These are phyloP conservation scores for Agonum fuliginosum DNA, from an alignment of 2,888 invertebrate species.

Conservation along the genomic window DNA sequence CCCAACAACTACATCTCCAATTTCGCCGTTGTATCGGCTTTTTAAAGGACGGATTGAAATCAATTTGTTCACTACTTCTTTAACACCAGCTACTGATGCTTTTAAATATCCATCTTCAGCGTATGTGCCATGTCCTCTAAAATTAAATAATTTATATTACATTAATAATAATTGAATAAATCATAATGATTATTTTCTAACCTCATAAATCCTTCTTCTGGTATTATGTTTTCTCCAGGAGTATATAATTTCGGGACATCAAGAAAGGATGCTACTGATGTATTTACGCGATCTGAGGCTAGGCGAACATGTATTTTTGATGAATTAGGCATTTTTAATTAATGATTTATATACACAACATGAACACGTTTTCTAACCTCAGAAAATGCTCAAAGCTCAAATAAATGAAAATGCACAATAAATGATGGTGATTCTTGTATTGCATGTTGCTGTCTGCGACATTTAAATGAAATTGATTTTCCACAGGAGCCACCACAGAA, in stretches of 20 bases:
- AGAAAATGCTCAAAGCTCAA: too few relatives aligned
- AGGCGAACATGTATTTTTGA: slow-evolving; percentile 78
- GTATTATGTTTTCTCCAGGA: slow-evolving; percentile 91
- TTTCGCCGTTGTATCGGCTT: slow-evolving; percentile 92
- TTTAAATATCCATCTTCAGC: slow-evolving; percentile 87
- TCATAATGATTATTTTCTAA: slow-evolving; percentile 69
- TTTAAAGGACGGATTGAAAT: slow-evolving; percentile 94
- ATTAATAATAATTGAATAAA: background rate
- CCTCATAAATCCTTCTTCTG: slow-evolving; percentile 90
- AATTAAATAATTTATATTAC: slow-evolving; percentile 61
- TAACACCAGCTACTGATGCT: slow-evolving; percentile 95
- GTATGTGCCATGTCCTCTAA: slow-evolving; percentile 97
- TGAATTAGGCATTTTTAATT: slow-evolving; percentile 32
- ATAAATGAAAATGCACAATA: too few relatives aligned
- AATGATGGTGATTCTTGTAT: too few relatives aligned
- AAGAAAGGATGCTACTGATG: slow-evolving; percentile 75
- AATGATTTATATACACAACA: background rate
- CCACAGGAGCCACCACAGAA: too few relatives aligned
- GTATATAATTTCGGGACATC: slow-evolving; percentile 83
- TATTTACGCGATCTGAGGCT: slow-evolving; percentile 80
- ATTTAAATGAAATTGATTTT: too few relatives aligned
- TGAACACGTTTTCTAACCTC: slow-evolving; percentile 16
- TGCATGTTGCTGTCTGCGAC: too few relatives aligned
- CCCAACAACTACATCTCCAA: slow-evolving; percentile 98
- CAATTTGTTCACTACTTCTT: slow-evolving; percentile 95